phyloP scores from a whole-genome alignment of 1,140 invertebrate genomes.

The Lordiphosa mommai region DNA sequence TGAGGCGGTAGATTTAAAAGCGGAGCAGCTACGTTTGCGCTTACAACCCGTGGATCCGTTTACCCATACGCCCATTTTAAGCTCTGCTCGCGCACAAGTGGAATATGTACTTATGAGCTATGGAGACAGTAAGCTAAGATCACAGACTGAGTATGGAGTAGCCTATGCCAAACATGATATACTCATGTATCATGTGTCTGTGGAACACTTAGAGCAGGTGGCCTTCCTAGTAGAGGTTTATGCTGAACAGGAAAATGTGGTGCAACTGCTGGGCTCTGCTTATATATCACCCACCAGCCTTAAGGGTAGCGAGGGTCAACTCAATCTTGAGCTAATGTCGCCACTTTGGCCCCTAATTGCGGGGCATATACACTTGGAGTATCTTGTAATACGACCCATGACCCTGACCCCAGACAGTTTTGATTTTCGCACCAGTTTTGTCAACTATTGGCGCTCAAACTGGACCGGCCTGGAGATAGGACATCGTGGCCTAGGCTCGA shows the following conservation, averaged over 20 bases:
- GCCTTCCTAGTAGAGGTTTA: conserved; percentile 60
- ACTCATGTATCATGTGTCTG: conserved; percentile 57
- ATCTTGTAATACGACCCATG: conserved; percentile 87
- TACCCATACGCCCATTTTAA: conserved; percentile 48
- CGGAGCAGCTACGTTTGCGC: conserved; percentile 54
- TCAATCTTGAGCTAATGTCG: conserved; percentile 90
- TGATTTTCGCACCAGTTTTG: conserved; percentile 89
- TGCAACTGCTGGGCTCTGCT: conserved; percentile 90
- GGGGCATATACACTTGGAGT: conserved; percentile 84
- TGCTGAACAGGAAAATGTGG: conserved; percentile 81
- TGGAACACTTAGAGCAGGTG: conserved; percentile 45
- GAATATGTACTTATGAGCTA: conserved; percentile 66
- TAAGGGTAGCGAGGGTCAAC: conserved; percentile 84
- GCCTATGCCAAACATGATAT: conserved; percentile 46
- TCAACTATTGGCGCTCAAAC: conserved; percentile 90
- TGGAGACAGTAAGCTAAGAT: conserved; percentile 45
- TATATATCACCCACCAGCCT: conserved; percentile 82
- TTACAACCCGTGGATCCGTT: conserved; percentile 59
- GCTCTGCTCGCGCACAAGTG: conserved; percentile 51
- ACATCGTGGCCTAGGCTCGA: conserved; percentile 93
- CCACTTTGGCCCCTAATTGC: conserved; percentile 83
- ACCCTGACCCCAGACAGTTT: conserved; percentile 87
- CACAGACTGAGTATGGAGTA: conserved; percentile 62
- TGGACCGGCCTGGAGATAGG: conserved; percentile 93
- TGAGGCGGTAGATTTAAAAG: conserved; percentile 45